A percentile compares a stretch with the other conserved stretches of the same genome.
Evolutionary conservation across 2,113 vertebrate genomes (phyloP).

Genomic region (Ailuropoda melanoleuca): DNA sequence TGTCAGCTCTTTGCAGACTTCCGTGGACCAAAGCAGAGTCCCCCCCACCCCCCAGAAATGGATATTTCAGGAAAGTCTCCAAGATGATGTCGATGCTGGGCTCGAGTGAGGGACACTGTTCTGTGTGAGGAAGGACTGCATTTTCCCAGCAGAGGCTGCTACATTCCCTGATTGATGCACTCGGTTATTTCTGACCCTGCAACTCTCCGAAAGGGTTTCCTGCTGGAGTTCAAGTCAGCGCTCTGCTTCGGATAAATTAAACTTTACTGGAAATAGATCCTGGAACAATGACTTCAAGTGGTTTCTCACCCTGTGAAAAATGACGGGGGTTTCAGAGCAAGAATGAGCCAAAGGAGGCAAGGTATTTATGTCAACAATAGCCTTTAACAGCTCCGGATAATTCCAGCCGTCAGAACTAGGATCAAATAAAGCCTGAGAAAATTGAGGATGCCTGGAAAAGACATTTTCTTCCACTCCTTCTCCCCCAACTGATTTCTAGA

Average conservation of each 20-base stretch:
- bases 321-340: not conserved
- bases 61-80: not conserved
- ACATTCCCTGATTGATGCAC: not conserved
- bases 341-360: not conserved
- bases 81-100: not conserved
- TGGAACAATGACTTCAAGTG: not conserved
- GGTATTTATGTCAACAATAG: not conserved
- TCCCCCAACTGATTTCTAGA: no score
- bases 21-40: not conserved
- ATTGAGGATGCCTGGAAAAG: not conserved
- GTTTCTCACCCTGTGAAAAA: not conserved
- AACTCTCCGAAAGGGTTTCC: not conserved
- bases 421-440: not conserved
- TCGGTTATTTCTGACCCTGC: not conserved
- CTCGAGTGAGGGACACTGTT: not conserved
- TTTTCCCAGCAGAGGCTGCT: not conserved
- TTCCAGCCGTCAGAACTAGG: not conserved
- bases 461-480: not conserved
- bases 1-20: not conserved
- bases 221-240: no score
- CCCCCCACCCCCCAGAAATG: not conserved
- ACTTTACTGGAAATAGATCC: not conserved
- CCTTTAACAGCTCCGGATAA: not conserved
- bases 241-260: not conserved
- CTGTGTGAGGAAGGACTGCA: not conserved